Conservation (phyloP, 2,113 vertebrate species). For the Lophius piscatorius region DNA sequence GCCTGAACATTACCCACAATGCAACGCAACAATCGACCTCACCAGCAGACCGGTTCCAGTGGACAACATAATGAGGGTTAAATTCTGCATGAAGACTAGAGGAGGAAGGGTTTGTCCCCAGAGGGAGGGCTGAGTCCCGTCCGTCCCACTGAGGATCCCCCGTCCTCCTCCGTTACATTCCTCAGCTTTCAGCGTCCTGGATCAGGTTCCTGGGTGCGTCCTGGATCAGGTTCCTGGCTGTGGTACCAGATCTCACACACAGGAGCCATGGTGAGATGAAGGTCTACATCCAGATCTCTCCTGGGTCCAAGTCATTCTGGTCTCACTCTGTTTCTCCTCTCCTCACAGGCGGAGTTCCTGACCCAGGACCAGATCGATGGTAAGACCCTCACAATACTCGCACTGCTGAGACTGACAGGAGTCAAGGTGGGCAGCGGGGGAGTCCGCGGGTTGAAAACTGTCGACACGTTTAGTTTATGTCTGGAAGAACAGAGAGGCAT, state of each 20-base stretch:
- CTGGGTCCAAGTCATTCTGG: background rate
- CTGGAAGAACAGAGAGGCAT: too few relatives aligned
- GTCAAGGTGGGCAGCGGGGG: background rate
- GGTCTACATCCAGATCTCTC: fast-evolving
- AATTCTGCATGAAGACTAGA: too few relatives aligned
- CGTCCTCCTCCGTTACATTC: slow-evolving; percentile 14
- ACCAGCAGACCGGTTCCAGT: too few relatives aligned
- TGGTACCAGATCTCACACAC: background rate
- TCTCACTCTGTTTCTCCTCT: slow-evolving; percentile 6
- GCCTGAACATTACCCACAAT: too few relatives aligned
- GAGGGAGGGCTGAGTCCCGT: background rate
- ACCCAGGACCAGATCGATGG: slow-evolving; percentile 92
- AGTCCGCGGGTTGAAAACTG: too few relatives aligned
- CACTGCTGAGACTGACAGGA: background rate
- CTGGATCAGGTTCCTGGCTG: slow-evolving; percentile 51
- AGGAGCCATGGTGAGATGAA: slow-evolving; percentile 34
- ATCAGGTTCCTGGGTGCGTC: slow-evolving; percentile 45
- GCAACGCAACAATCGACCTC: too few relatives aligned
- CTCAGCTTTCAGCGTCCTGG: slow-evolving; percentile 54
- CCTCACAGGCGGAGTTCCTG: slow-evolving; percentile 87
- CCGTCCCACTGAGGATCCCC: background rate
- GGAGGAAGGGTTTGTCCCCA: too few relatives aligned
- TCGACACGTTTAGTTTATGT: too few relatives aligned
- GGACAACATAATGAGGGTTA: too few relatives aligned
- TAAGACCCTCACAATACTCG: slow-evolving; percentile 58